phyloP scores from a whole-genome alignment of 1,140 invertebrate genomes.

The Drosophila subpulchrella region DNA sequence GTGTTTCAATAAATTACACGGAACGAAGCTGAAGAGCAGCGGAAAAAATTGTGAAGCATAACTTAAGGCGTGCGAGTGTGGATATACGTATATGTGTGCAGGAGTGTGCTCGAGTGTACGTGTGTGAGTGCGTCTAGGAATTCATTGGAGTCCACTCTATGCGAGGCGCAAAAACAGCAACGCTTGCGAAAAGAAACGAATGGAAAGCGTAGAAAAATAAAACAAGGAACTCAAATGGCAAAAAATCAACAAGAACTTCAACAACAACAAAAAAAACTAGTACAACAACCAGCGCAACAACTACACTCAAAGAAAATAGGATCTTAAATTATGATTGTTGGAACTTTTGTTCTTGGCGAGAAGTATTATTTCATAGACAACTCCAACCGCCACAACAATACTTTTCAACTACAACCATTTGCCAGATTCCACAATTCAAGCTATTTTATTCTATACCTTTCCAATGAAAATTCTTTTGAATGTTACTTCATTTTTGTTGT shows the following conservation, averaged over 20 bases:
- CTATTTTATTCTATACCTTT: no score
- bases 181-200: constrained; percentile 45
- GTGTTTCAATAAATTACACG: constrained; percentile 79
- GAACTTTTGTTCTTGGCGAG: neutral
- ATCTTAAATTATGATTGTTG: neutral
- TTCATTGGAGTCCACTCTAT: constrained; percentile 56
- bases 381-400: no score
- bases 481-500: no score
- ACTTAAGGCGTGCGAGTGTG: constrained; percentile 51
- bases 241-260: constrained; percentile 21
- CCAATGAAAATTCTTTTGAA: no score
- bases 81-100: constrained; percentile 7
- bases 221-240: constrained; percentile 46
- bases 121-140: constrained; percentile 53
- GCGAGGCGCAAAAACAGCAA: constrained; percentile 55
- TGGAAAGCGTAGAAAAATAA: constrained; percentile 22
- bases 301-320: neutral
- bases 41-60: constrained; percentile 60
- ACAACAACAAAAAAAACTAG: neutral
- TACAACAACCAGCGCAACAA: constrained; percentile 8
- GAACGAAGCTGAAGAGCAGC: constrained; percentile 30
- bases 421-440: no score
- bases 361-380: no score
- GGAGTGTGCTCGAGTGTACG: constrained; percentile 12
- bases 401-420: no score